Percentiles rank a stretch among this genome's conserved stretches.
phyloP scores from a whole-genome alignment of 2,113 vertebrate genomes.

The Heptranchias perlo region DNA sequence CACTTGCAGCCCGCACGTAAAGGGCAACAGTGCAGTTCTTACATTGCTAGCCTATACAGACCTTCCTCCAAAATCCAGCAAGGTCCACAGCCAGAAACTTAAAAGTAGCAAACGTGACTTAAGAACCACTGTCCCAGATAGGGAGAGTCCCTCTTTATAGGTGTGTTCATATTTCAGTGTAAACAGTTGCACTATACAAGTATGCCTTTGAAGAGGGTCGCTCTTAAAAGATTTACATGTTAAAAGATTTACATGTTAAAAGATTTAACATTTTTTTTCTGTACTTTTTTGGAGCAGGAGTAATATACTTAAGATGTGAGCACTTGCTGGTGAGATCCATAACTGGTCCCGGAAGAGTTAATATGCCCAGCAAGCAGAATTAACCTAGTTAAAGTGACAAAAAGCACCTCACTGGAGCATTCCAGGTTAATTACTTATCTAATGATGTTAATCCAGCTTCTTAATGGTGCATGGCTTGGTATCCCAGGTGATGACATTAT shows the following conservation, averaged over 20 bases:
- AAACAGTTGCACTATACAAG: no score
- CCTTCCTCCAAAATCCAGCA: neutral
- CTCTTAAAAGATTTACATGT: no score
- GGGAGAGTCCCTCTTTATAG: neutral
- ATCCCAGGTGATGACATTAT: neutral
- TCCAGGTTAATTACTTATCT: neutral
- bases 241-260: no score
- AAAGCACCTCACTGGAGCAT: neutral
- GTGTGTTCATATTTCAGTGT: no score
- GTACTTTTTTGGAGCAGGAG: no score
- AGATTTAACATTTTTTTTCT: no score
- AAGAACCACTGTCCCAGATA: neutral
- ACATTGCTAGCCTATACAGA: neutral
- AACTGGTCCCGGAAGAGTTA: neutral
- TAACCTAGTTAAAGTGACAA: neutral
- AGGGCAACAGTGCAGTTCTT: neutral
- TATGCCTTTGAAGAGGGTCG: no score
- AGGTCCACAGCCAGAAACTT: neutral
- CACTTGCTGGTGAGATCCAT: neutral
- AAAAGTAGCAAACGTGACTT: neutral
- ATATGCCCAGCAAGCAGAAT: neutral
- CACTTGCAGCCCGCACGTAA: neutral
- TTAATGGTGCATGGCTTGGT: neutral
- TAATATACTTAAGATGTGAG: no score
- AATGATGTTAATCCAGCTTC: neutral